Base-by-base conservation (phyloP, 2,888 invertebrate species). In the Lepas anatifera region DNA sequence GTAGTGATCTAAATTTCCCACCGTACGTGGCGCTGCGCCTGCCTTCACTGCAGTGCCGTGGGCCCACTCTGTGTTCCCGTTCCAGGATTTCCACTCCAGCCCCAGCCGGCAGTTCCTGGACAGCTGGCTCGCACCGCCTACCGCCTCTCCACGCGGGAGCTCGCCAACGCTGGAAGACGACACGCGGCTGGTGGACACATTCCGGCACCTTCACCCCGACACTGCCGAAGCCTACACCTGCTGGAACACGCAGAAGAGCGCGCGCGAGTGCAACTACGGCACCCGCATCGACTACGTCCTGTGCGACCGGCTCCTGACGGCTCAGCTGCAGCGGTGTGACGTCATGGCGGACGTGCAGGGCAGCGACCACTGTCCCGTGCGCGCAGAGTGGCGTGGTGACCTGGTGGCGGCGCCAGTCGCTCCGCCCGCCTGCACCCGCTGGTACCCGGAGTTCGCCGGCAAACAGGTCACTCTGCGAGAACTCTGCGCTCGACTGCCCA, bases 311-410 rank as follows among this genome's bases (percentile, higher is more conserved):
- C 73, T 74, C 22, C 74, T 81, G 2, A 71, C 74, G 0, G 72
- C 73, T 25, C 73, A 75, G 66, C 68, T 78, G 25, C 70, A 67
- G 6, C 77, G 77, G 68, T 79, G 79, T 70, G 71, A 77, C 48
- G 76, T 78, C 43, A 67, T 76, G 25, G 70, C 76, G 32, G 76
- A 79, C 27, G 73, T 79, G 39, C 50, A 74, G 69, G 83, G 83
- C 0, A 83, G 83, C 43, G 83, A 83, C 75, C 83, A 83, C 72
- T 83, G 83, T 74, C 83, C 83, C 0, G 81, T 83, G 0, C 75
- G 74, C 46, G 77, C 78, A 4, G 43, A 69, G 13, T 73, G 78
- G n/a, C 74, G 78, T n/a, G 71, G 75, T 25, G 73, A 76, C 66
- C 68, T 77, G 11, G 67, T 78, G 11, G 73, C 78, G 22, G 72